Conservation (phyloP, 2,888 invertebrate species). For the Drosophila vallismaia region DNA sequence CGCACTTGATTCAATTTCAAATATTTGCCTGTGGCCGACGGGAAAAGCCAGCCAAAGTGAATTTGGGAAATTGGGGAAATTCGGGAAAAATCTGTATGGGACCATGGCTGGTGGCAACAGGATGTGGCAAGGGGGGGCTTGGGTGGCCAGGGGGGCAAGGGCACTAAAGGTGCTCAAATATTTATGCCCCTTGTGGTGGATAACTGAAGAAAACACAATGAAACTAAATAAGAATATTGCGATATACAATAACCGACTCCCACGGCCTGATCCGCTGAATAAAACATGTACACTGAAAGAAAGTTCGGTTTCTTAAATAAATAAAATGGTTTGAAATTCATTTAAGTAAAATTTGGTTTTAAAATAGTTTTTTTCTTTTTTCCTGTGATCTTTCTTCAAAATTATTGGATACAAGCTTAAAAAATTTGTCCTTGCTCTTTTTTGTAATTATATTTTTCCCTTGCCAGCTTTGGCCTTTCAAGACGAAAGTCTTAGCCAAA, state of each 20-base stretch:
- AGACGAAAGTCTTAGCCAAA: no score
- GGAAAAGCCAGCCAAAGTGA: constrained; percentile 6
- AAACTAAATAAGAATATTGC: constrained; percentile 72
- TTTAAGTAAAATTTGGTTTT: no score
- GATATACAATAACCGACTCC: constrained; percentile 69
- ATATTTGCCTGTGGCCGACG: constrained; percentile 28
- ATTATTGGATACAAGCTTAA: no score
- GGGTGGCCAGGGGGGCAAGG: constrained; percentile 11
- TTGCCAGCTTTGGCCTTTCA: no score
- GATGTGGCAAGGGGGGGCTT: neutral
- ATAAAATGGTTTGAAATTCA: no score
- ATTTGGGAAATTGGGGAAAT: neutral
- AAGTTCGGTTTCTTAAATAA: no score
- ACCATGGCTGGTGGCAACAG: neutral
- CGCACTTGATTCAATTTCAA: constrained; percentile 41
- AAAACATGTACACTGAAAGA: constrained; percentile 56
- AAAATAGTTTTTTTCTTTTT: no score
- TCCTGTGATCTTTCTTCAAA: no score
- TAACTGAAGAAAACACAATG: constrained; percentile 72
- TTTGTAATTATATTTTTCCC: no score
- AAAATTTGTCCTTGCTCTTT: no score
- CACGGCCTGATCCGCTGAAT: constrained; percentile 59
- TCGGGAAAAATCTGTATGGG: neutral
- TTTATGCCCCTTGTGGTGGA: constrained; percentile 50
- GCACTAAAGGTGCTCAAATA: constrained; percentile 44